Evolutionary conservation across 2,888 invertebrate genomes (phyloP).

Genomic region (Drosophila colorata): DNA sequence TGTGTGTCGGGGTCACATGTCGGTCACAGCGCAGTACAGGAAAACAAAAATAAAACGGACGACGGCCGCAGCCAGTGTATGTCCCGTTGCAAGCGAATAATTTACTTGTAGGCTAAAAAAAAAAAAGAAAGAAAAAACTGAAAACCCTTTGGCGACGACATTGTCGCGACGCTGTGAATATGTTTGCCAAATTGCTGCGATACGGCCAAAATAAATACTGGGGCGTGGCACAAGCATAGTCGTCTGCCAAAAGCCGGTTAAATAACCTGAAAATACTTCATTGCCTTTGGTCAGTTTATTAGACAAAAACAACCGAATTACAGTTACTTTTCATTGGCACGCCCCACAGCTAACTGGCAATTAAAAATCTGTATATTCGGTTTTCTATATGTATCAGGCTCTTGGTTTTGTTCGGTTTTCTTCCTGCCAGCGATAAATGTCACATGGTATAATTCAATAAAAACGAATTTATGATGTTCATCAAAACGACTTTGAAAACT

Average conservation of each 20-base stretch:
- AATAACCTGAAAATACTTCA: constrained; percentile 20
- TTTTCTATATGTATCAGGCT: neutral
- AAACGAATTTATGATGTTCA: constrained; percentile 55
- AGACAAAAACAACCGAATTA: neutral
- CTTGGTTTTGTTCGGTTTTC: constrained; percentile 2
- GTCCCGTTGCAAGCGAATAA: constrained; percentile 37
- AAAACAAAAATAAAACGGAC: constrained; percentile 26
- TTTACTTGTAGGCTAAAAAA: constrained; percentile 35
- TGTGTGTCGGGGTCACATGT: constrained; percentile 63
- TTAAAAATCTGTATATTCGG: neutral
- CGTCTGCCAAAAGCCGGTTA: constrained; percentile 38
- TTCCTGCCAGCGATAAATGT: constrained; percentile 42
- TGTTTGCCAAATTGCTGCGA: constrained; percentile 72
- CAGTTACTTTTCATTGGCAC: constrained; percentile 14
- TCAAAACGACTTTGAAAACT: constrained; percentile 51
- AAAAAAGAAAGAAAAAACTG: constrained; percentile 60
- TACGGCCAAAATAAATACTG: constrained; percentile 52
- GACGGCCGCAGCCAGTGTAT: constrained; percentile 14
- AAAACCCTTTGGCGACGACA: constrained; percentile 47
- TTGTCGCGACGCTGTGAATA: constrained; percentile 47
- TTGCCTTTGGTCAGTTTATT: constrained; percentile 14
- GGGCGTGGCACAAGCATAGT: constrained; percentile 24
- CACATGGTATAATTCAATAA: constrained; percentile 48
- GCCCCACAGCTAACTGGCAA: constrained; percentile 1
- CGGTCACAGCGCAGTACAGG: constrained; percentile 58